Base-by-base conservation (phyloP, 37 sponge, comb jelly and placozoan species). In the Diacarnus erythraeanus region DNA sequence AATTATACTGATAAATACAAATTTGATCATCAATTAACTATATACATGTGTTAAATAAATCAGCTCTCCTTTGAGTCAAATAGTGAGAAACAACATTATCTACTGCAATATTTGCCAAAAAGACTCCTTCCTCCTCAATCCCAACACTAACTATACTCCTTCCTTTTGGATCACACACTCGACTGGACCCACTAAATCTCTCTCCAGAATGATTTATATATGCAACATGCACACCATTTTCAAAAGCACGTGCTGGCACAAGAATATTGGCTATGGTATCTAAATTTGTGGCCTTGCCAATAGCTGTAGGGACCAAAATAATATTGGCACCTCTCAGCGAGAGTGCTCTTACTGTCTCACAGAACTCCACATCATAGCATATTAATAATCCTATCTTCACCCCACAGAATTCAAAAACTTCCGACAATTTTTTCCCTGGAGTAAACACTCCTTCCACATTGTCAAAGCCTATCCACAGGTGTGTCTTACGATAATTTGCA, bases 291-390 rank as follows among this genome's bases (percentile, higher is more conserved):
- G 23, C 64, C 25, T 61, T n/a, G 30, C 25, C 22, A 36, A 42
- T 30, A 18, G 89, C 89, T 35, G 80, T 83, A 1, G 84, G 79
- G 0, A 73, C 79, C 6, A 57, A 43, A 20, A 89, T 63, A 1
- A 89, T 38, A 1, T 89, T 35, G 21, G 81, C 85, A n/a, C 81
- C 85, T 57, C 31, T 75, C 20, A 80, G 58, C 2, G 77, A 81
- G 0, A 89, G 61, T 3, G 64, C 9, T 30, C 81, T 43, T 1
- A 89, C 85, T 22, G 71, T 1, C 59, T 89, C 89, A 27, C 84
- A 75, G 54, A 83, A 89, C 60, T 89, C 77, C 5, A 78, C 74
- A 59, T 89, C 89, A 38, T 63, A 89, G 37, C 89, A 89, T 47
- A 89, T 83, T 6, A 89, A 34, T 3, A 89, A 23, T 5, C 84